phyloP scores from a whole-genome alignment of 2,888 invertebrate genomes.

The Agrypnus murinus region DNA sequence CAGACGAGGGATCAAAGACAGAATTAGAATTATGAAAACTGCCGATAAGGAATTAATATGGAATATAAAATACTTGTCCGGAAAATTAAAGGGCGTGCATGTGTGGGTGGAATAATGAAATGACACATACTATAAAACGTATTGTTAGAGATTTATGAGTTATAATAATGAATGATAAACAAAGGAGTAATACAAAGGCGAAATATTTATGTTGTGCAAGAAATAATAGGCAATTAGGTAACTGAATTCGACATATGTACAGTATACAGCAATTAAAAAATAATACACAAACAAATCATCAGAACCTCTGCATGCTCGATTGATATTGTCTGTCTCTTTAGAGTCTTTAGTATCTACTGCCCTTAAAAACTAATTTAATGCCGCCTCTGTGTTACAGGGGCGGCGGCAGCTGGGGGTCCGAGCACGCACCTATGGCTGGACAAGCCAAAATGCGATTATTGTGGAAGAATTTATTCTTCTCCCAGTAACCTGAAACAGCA shows the following conservation, averaged over 20 bases:
- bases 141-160: slow-evolving; percentile 42
- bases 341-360: slow-evolving; percentile 14
- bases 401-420: slow-evolving; percentile 67
- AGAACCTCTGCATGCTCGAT: slow-evolving; percentile 25
- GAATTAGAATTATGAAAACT: slow-evolving; percentile 28
- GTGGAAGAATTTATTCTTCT: slow-evolving; percentile 82
- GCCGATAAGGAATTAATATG: slow-evolving; percentile 16
- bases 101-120: slow-evolving; percentile 23
- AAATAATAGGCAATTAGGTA: slow-evolving; percentile 61
- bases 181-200: slow-evolving; percentile 19
- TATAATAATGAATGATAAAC: slow-evolving; percentile 54
- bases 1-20: slow-evolving; percentile 31
- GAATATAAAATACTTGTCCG: slow-evolving; percentile 2
- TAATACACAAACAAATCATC: background rate
- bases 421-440: slow-evolving; percentile 56
- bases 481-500: slow-evolving; percentile 85
- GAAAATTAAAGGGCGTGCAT: slow-evolving; percentile 30
- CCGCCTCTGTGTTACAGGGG: slow-evolving; percentile 81
- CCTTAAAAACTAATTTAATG: slow-evolving; percentile 61
- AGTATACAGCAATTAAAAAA: slow-evolving; percentile 1
- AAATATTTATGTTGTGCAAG: slow-evolving; percentile 29
- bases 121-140: slow-evolving; percentile 24
- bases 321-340: background rate
- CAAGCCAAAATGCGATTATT: slow-evolving; percentile 81
- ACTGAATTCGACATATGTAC: slow-evolving; percentile 4